phyloP scores from a whole-genome alignment of 2,113 vertebrate species.

The Ammodytes dubius region DNA sequence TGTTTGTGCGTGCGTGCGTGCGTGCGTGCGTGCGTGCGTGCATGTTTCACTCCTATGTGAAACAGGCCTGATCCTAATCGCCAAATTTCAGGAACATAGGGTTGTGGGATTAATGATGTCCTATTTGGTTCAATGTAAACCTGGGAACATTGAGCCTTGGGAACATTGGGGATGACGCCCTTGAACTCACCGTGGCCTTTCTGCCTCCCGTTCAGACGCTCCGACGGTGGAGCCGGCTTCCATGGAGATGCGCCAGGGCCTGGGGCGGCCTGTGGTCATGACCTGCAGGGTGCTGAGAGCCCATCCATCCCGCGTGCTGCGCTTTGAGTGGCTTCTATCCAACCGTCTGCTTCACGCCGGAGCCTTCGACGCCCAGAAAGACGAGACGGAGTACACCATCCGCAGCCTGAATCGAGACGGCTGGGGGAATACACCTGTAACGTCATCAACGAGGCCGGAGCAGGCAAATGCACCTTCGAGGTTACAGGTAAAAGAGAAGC shows the following conservation, averaged over 20 bases:
- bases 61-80: no score
- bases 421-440: constrained; percentile 96
- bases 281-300: constrained; percentile 94
- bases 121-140: no score
- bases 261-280: constrained; percentile 92
- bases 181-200: constrained; percentile 12
- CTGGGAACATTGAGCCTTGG: no score
- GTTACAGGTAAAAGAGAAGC: constrained; percentile 90
- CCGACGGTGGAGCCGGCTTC: constrained; percentile 93
- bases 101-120: no score
- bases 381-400: constrained; percentile 92
- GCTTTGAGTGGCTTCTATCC: constrained; percentile 95
- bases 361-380: constrained; percentile 90
- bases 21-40: no score
- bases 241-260: constrained; percentile 94
- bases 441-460: constrained; percentile 95
- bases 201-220: constrained; percentile 85
- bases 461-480: constrained; percentile 94
- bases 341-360: constrained; percentile 89
- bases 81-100: no score
- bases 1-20: no score
- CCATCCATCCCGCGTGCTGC: constrained; percentile 92
- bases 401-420: constrained; percentile 91
- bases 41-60: no score
- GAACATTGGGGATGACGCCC: no score